Conservation (phyloP, 2,113 vertebrate species). For the Plecotus auritus region DNA sequence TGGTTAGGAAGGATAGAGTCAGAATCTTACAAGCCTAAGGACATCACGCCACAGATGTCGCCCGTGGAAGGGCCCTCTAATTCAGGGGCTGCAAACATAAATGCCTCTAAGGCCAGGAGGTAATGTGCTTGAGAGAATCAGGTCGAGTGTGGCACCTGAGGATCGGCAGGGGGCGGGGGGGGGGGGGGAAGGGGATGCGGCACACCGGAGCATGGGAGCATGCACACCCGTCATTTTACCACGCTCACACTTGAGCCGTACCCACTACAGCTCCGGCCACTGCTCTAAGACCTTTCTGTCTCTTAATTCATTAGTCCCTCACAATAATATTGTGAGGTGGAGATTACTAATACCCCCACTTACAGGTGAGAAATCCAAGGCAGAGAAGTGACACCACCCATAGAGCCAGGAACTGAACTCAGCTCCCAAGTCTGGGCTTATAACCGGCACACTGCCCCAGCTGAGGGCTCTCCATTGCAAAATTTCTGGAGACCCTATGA, state of each 20-base stretch:
- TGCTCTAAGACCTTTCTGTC: neutral
- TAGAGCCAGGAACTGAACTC: neutral
- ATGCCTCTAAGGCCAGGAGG: neutral
- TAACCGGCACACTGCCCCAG: neutral
- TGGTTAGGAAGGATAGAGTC: neutral
- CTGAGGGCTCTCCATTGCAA: neutral
- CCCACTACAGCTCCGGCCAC: fast-evolving
- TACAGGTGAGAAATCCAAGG: neutral
- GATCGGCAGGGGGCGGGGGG: neutral
- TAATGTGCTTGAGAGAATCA: neutral
- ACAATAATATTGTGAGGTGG: neutral
- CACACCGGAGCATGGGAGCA: fast-evolving
- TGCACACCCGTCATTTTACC: fast-evolving
- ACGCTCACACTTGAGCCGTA: neutral
- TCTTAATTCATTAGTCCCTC: neutral
- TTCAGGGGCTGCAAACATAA: neutral
- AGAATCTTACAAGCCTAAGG: neutral
- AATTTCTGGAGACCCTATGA: neutral
- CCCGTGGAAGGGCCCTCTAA: neutral
- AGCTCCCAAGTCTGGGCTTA: neutral
- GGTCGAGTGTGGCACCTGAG: fast-evolving
- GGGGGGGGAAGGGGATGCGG: neutral
- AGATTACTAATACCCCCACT: fast-evolving
- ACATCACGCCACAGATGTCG: neutral
- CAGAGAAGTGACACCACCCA: neutral